A percentile compares a stretch with the other conserved stretches of the same genome.
Conservation (phyloP, 2,113 vertebrate species). For the Bothrops jararaca region DNA sequence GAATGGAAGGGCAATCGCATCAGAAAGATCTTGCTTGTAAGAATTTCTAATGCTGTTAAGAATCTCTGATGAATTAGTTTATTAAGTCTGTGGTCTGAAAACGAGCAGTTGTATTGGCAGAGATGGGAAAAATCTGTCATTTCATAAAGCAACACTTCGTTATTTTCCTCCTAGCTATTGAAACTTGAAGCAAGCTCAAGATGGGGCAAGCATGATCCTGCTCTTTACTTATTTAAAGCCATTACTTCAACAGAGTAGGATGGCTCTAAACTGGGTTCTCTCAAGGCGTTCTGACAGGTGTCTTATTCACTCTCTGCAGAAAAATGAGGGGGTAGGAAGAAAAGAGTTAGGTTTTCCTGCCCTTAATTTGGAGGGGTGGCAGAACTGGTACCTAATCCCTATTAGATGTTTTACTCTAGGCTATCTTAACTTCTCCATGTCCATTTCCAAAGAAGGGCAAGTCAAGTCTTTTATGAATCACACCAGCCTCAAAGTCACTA, state of each 20-base stretch:
- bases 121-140: background rate
- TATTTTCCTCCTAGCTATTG: background rate
- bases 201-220: background rate
- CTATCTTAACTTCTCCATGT: background rate
- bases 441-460: background rate
- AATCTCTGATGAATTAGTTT: background rate
- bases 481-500: background rate
- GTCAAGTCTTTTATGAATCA: background rate
- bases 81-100: background rate
- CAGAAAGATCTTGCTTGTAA: background rate
- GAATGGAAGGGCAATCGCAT: background rate
- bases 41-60: background rate
- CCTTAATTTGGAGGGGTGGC: background rate
- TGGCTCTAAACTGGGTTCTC: constrained; percentile 13
- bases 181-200: background rate
- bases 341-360: background rate
- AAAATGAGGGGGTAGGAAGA: background rate
- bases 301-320: background rate
- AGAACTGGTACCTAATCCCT: background rate
- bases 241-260: background rate
- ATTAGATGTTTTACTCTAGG: background rate
- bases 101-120: background rate
- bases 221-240: background rate
- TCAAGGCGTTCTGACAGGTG: constrained; percentile 20
- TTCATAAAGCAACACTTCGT: background rate